phyloP scores from a whole-genome alignment of 2,797 vertebrate genomes.

The Austrolebias charrua region DNA sequence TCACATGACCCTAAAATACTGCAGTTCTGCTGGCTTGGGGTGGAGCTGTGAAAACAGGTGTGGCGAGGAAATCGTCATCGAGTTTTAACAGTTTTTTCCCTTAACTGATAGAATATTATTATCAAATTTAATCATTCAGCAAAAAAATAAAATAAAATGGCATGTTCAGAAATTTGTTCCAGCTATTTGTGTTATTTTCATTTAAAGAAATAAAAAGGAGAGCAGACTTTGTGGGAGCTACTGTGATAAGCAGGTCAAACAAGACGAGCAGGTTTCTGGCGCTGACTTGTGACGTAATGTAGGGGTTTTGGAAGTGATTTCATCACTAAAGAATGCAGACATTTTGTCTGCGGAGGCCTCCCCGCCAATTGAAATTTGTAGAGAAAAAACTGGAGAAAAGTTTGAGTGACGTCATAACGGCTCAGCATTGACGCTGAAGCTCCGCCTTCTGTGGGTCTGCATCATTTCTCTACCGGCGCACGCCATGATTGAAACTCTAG shows the following conservation, averaged over 20 bases:
- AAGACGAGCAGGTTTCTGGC: constrained; percentile 40
- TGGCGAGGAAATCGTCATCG: constrained; percentile 44
- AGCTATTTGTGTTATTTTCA: not conserved
- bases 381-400: not conserved
- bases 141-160: accelerated
- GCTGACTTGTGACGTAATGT: not conserved
- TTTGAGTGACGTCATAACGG: not conserved
- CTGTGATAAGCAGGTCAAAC: constrained; percentile 5
- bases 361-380: not conserved
- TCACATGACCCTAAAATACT: constrained; percentile 51
- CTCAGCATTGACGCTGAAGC: not conserved
- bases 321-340: not conserved
- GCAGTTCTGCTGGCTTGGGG: constrained; percentile 32
- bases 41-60: constrained; percentile 73
- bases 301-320: not conserved
- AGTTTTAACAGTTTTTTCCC: not conserved
- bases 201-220: accelerated
- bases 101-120: not conserved
- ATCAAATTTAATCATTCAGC: not conserved
- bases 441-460: not conserved
- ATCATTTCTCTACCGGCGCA: not conserved
- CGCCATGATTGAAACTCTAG: no score
- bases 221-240: not conserved
- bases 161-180: not conserved
- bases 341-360: not conserved